Conservation (phyloP, 2,888 invertebrate genomes). For the Synergus gifuensis region DNA sequence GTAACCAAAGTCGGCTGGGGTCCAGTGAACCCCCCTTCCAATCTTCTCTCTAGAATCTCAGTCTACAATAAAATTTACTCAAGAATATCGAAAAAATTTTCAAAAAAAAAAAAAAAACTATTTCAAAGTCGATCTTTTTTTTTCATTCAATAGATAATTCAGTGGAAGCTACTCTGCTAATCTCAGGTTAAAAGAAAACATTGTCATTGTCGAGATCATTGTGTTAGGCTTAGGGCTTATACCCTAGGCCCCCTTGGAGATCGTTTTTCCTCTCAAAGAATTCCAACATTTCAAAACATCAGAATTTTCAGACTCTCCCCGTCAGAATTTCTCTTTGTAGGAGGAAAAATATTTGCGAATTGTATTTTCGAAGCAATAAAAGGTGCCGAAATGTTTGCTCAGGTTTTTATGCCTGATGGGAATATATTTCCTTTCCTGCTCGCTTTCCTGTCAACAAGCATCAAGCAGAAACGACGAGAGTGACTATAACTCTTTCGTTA, state of each 20-base stretch:
- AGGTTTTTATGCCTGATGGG: background rate
- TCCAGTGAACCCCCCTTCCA: constrained; percentile 48
- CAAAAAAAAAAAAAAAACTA: background rate
- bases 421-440: background rate
- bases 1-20: constrained; percentile 41
- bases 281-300: too few species aligned
- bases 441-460: too few species aligned
- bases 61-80: background rate
- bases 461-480: too few species aligned
- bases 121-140: background rate
- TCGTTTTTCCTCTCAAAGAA: background rate
- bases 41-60: constrained; percentile 52
- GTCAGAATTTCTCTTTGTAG: background rate
- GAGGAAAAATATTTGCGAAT: background rate
- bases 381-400: background rate
- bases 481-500: background rate
- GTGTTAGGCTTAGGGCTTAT: background rate
- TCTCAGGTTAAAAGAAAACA: background rate
- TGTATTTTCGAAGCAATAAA: background rate
- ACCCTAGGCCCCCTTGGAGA: background rate
- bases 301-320: too few species aligned
- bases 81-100: background rate
- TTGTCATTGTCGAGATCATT: background rate
- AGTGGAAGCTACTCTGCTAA: background rate
- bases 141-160: background rate